Base-by-base conservation (phyloP, 2,797 vertebrate species). In the Babyrousa celebensis region DNA sequence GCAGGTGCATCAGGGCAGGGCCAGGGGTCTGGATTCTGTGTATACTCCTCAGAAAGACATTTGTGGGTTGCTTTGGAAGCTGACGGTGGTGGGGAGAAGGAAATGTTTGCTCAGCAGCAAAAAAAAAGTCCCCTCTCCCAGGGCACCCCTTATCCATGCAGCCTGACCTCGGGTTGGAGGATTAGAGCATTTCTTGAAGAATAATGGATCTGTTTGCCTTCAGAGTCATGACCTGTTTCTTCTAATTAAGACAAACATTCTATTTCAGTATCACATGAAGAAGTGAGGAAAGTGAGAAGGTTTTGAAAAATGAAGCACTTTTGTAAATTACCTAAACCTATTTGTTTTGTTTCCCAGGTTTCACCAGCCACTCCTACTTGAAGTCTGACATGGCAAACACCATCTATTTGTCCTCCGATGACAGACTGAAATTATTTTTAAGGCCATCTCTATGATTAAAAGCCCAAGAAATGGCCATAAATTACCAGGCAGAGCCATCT, bases 281-380 rank as follows among this genome's bases (percentile, higher is more conserved):
- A 97, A 92, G 18, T 70, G 62, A 95, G 62, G 48, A 78, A 92
- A 92, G 85, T 62, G 65, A 91, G 74, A 56, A 63, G 92, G 85
- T 89, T 97, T 96, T 96, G 75, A 96, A 92, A 98, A 98, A 97
- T 97, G 97, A 89, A 95, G 92, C 96, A 95, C 96, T 97, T 94
- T 94, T 96, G 82, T 77, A 98, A 97, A 98, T 98, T 94, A 95
- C 89, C 80, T 97, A 93, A 97, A 93, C 86, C 82, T 95, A 90
- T 97, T 97, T 97, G 91, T 94, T 95, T 97, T 83, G 65, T 95
- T 95, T 93, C 93, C 96, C 93, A 96, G 95, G 95, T 97, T 80
- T 96, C 93, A 89, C 91, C 74, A 92, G 85, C 84, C 60, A 0
- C 67, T 96, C 71, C 54, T 68, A 70, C 78, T 94, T 23, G 36